Conservation (phyloP, 1,140 invertebrate genomes). For the Trinorchestia longiramus region DNA sequence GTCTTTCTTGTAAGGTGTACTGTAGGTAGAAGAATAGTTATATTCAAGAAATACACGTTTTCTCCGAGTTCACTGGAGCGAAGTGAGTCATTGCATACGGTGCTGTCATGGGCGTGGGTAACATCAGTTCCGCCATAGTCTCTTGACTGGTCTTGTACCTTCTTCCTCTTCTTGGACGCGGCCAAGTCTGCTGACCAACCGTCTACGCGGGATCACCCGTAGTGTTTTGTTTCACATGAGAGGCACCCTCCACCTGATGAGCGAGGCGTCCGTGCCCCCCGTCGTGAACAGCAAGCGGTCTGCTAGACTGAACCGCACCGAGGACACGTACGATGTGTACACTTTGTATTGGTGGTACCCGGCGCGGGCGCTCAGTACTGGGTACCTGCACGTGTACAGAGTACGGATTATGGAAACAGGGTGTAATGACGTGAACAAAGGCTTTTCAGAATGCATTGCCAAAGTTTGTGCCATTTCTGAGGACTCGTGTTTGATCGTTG, state of each 20-base stretch:
- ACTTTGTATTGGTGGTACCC: conserved; percentile 90
- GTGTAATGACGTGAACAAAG: not conserved
- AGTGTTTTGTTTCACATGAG: conserved; percentile 26
- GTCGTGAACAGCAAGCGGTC: conserved; percentile 88
- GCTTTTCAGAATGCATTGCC: not conserved
- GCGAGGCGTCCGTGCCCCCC: conserved; percentile 89
- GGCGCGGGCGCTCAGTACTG: conserved; percentile 83
- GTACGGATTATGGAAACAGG: not conserved
- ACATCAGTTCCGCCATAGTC: not conserved
- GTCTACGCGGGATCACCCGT: not conserved
- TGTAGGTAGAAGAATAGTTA: not conserved
- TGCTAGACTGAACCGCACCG: conserved; percentile 85
- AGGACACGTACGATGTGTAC: conserved; percentile 87
- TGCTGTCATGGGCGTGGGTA: not conserved
- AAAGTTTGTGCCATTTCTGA: not conserved
- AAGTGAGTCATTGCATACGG: not conserved
- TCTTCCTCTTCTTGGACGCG: conserved; percentile 11
- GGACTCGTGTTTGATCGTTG: not conserved
- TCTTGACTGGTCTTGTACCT: not conserved
- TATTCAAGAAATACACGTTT: not conserved
- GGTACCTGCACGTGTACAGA: conserved; percentile 75
- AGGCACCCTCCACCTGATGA: conserved; percentile 90
- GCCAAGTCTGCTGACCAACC: not conserved
- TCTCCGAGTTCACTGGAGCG: not conserved
- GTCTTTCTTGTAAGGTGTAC: not conserved